phyloP scores from a whole-genome alignment of 1,140 invertebrate species.

The Agrilus planipennis region DNA sequence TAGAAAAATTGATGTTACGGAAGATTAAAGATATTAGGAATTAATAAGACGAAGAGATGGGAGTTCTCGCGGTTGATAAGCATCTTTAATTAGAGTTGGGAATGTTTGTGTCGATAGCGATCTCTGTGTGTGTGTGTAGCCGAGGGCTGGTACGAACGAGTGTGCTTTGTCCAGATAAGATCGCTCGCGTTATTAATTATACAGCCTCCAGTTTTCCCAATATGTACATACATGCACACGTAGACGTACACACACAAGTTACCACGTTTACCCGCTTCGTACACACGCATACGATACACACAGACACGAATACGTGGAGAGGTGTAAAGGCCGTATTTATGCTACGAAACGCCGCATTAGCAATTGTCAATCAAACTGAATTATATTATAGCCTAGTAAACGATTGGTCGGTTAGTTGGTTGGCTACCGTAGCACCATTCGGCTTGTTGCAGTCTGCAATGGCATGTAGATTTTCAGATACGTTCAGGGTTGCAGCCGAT shows the following conservation, averaged over 20 bases:
- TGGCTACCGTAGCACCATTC: too few relatives aligned
- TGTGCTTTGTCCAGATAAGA: conserved; percentile 13
- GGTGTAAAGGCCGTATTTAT: too few relatives aligned
- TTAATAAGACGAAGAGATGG: conserved; percentile 24
- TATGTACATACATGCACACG: conserved; percentile 12
- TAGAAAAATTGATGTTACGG: conserved; percentile 16
- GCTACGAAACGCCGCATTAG: conserved; percentile 14
- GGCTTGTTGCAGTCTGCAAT: too few relatives aligned
- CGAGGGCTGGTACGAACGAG: conserved; percentile 12
- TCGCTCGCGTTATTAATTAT: conserved; percentile 16
- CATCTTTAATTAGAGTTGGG: conserved; percentile 26
- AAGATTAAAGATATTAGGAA: conserved; percentile 25
- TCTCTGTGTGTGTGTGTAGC: conserved; percentile 11
- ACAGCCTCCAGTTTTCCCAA: conserved; percentile 10
- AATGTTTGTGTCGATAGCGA: conserved; percentile 15
- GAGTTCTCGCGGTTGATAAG: conserved; percentile 20
- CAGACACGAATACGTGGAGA: too few relatives aligned
- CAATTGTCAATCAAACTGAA: conserved; percentile 13
- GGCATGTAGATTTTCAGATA: too few relatives aligned
- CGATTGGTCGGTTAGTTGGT: too few relatives aligned
- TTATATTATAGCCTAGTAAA: too few relatives aligned
- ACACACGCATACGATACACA: too few relatives aligned
- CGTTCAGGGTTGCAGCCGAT: too few relatives aligned
- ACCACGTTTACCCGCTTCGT: too few relatives aligned
- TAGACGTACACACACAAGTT: too few relatives aligned